A percentile compares a stretch with the other conserved stretches of the same genome.
These are phyloP conservation scores for Aspidapion aeneum DNA, from an alignment of 2,888 invertebrate genomes.

Conservation along the genomic window DNA sequence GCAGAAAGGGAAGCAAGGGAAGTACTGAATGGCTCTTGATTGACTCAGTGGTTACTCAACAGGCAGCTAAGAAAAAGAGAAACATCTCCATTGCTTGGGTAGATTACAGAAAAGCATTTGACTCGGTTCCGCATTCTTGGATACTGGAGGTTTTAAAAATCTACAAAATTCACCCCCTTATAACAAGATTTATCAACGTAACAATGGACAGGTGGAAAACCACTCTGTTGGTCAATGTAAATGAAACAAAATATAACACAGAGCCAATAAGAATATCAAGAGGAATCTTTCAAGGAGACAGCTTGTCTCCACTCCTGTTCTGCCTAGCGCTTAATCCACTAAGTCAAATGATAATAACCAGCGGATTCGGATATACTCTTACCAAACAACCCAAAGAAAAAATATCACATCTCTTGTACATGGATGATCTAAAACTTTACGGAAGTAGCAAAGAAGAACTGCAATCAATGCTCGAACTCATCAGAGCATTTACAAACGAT, in stretches of 20 bases:
- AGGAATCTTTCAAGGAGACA: constrained; percentile 2
- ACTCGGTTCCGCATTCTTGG: constrained; percentile 9
- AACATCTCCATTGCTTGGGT: constrained; percentile 5
- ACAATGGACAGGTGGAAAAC: not conserved
- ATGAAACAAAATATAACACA: not conserved
- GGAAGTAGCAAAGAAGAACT: not conserved
- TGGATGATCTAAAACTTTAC: constrained; percentile 1
- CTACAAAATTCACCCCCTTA: not conserved
- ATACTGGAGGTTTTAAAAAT: not conserved
- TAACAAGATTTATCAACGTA: not conserved
- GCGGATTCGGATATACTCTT: not conserved
- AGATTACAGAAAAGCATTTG: constrained; percentile 6
- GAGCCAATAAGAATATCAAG: not conserved
- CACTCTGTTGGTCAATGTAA: not conserved
- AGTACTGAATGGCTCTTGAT: not conserved
- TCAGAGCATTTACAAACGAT: not conserved
- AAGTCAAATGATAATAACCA: not conserved
- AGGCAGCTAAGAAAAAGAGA: not conserved
- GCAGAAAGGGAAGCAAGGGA: not conserved
- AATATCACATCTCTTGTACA: not conserved
- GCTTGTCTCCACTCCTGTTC: no score
- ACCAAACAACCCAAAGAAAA: not conserved
- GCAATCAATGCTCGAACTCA: not conserved
- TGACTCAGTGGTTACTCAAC: not conserved
- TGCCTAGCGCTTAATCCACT: no score